Conservation (phyloP, 2,888 invertebrate species). For the Dynastes hyllus region DNA sequence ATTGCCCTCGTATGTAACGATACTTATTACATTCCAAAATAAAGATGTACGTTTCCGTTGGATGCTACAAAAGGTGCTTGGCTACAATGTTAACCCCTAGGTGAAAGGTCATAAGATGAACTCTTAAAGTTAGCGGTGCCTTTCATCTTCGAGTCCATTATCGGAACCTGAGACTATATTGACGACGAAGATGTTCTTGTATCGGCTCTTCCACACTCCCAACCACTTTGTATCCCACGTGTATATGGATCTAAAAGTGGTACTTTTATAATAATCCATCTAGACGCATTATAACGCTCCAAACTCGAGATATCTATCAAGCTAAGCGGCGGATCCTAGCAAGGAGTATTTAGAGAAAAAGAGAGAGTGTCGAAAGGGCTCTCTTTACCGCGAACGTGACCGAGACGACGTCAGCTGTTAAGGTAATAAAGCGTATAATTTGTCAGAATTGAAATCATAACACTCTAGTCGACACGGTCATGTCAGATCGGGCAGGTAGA, state of each 20-base stretch:
- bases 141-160: slow-evolving; percentile 58
- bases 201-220: not conserved
- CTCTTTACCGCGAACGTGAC: slow-evolving; percentile 50
- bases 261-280: slow-evolving; percentile 49
- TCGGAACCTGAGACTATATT: not conserved
- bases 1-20: not conserved
- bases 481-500: slow-evolving; percentile 4
- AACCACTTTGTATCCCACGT: not conserved
- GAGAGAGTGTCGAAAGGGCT: slow-evolving; percentile 48
- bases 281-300: not conserved
- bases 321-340: not conserved
- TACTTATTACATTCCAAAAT: slow-evolving; percentile 48
- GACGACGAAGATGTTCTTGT: not conserved
- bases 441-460: slow-evolving; percentile 46
- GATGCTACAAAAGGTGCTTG: slow-evolving; percentile 48
- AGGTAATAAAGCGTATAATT: slow-evolving; percentile 49
- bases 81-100: slow-evolving; percentile 56
- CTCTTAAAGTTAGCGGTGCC: slow-evolving; percentile 58
- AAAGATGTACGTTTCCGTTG: slow-evolving; percentile 54
- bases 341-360: not conserved
- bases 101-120: slow-evolving; percentile 58
- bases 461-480: slow-evolving; percentile 4
- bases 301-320: not conserved
- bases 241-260: slow-evolving; percentile 40
- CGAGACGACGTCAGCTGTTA: slow-evolving; percentile 41